phyloP scores from a whole-genome alignment of 64 coral and sea anemone genomes.

The Montipora sp. region DNA sequence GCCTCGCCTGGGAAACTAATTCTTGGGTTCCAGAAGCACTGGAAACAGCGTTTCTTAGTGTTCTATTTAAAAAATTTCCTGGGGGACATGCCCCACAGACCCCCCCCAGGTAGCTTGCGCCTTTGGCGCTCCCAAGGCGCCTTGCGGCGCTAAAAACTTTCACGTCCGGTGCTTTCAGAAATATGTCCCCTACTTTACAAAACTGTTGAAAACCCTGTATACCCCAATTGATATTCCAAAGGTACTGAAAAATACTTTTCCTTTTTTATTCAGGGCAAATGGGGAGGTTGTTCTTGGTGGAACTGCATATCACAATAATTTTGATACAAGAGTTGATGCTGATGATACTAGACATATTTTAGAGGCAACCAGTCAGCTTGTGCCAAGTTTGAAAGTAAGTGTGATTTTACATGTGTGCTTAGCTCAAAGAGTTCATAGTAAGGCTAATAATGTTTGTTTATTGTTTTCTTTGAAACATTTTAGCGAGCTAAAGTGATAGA shows the following conservation, averaged over 20 bases:
- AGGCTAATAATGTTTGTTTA: not conserved
- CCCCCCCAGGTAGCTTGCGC: accelerated
- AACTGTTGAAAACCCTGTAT: too few relatives aligned
- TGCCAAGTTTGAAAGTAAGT: constrained; percentile 57
- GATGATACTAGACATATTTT: constrained; percentile 59
- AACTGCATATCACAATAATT: constrained; percentile 62
- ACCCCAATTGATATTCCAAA: not conserved
- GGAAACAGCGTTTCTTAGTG: too few relatives aligned
- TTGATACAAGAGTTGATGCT: constrained; percentile 41
- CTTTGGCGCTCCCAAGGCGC: too few relatives aligned
- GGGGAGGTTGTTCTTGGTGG: constrained; percentile 68
- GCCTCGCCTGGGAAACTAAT: too few relatives aligned
- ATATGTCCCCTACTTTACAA: too few relatives aligned
- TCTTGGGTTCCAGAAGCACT: too few relatives aligned
- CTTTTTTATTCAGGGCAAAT: constrained; percentile 13
- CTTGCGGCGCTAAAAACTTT: too few relatives aligned
- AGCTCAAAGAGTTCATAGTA: too few relatives aligned
- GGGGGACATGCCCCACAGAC: too few relatives aligned
- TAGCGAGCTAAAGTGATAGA: constrained; percentile 73
- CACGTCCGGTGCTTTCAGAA: too few relatives aligned
- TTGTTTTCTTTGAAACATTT: not conserved
- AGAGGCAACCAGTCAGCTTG: constrained; percentile 35
- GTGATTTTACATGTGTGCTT: not conserved
- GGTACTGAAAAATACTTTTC: not conserved
- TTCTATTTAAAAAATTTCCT: too few relatives aligned